phyloP scores from a whole-genome alignment of 2,797 vertebrate species.

The Falco concolor region DNA sequence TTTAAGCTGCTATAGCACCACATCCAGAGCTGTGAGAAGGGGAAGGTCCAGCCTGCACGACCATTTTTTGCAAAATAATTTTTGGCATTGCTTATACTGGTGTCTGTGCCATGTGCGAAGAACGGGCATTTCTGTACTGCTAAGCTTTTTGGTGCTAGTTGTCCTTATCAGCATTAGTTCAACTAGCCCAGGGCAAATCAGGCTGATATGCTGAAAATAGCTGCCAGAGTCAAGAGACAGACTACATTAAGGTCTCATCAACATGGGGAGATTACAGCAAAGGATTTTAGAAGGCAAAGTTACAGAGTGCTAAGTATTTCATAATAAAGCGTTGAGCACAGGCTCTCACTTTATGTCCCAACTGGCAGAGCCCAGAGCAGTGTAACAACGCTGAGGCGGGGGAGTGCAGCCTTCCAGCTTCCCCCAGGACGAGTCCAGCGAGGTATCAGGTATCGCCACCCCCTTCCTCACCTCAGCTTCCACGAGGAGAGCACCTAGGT shows the following conservation, averaged over 20 bases:
- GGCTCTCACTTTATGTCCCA: neutral
- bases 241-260: neutral
- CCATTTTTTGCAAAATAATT: neutral
- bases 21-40: neutral
- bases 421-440: neutral
- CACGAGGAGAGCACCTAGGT: neutral
- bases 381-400: neutral
- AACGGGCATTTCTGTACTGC: neutral
- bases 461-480: neutral
- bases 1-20: neutral
- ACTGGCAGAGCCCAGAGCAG: neutral
- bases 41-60: neutral
- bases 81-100: neutral
- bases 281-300: neutral
- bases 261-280: neutral
- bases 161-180: neutral
- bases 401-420: neutral
- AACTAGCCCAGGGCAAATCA: neutral
- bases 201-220: constrained; percentile 24
- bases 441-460: neutral
- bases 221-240: neutral
- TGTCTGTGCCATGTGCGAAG: fast-evolving
- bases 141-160: neutral
- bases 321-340: neutral
- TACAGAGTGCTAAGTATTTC: neutral